Conservation (phyloP, 2,888 invertebrate genomes). For the Euproctis similis region DNA sequence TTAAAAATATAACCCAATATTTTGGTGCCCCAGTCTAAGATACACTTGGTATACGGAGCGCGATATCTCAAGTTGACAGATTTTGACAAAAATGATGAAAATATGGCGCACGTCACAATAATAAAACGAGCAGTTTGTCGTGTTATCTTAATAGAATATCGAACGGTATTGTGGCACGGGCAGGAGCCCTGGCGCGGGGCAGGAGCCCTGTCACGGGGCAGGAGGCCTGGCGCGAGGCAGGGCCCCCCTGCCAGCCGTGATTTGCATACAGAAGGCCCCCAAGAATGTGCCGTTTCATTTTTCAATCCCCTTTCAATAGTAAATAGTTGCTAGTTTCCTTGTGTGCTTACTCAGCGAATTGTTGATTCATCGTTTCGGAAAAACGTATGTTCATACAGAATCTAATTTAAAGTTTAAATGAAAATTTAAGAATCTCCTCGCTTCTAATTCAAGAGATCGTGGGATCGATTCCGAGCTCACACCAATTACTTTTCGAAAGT, state of each 20-base stretch:
- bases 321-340: slow-evolving; percentile 27
- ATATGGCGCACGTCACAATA: slow-evolving; percentile 49
- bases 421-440: too few species aligned
- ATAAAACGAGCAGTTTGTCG: slow-evolving; percentile 29
- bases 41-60: too few species aligned
- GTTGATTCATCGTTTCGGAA: too few species aligned
- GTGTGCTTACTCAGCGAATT: slow-evolving; percentile 16
- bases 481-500: too few species aligned
- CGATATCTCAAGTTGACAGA: slow-evolving; percentile 62
- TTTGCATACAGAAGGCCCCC: slow-evolving; percentile 25
- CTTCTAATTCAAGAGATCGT: too few species aligned
- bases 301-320: slow-evolving; percentile 20
- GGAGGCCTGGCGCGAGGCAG: slow-evolving; percentile 2
- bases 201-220: slow-evolving; percentile 6
- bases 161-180: slow-evolving; percentile 21
- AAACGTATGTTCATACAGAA: too few species aligned
- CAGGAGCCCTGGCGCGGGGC: slow-evolving; percentile 1
- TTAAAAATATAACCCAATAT: too few species aligned
- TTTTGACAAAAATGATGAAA: slow-evolving; percentile 51
- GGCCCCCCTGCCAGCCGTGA: too few species aligned
- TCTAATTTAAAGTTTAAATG: too few species aligned
- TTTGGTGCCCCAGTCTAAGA: too few species aligned
- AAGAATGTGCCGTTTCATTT: slow-evolving; percentile 23
- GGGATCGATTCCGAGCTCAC: too few species aligned
- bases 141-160: slow-evolving; percentile 72